phyloP scores from a whole-genome alignment of 2,113 vertebrate genomes.

The Gavia stellata region DNA sequence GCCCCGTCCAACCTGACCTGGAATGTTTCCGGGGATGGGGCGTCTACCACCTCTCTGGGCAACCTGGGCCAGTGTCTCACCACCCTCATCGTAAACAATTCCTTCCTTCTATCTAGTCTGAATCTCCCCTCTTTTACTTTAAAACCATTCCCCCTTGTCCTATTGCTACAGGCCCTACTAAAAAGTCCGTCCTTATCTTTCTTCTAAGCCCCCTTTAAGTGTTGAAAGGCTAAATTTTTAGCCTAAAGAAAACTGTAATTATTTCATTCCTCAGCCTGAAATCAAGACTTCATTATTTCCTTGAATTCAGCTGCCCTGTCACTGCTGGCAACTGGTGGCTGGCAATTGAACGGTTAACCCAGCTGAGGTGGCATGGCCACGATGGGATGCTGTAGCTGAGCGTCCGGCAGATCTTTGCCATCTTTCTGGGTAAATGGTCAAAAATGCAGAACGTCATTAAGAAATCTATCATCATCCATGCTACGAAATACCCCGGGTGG shows the following conservation, averaged over 20 bases:
- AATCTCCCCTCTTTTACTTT: neutral
- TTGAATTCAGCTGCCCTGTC: neutral
- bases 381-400: neutral
- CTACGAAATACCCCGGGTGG: neutral
- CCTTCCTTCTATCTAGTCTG: neutral
- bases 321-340: neutral
- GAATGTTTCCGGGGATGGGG: neutral
- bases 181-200: neutral
- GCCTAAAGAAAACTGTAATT: neutral
- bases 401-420: neutral
- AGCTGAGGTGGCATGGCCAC: neutral
- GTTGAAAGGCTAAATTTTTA: neutral
- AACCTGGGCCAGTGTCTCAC: accelerated
- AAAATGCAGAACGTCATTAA: neutral
- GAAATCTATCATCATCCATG: neutral
- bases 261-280: neutral
- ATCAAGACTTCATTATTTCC: neutral
- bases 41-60: neutral
- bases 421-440: neutral
- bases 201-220: no score
- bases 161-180: accelerated
- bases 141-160: neutral
- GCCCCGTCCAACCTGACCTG: neutral
- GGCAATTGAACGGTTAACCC: neutral
- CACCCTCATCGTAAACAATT: accelerated